A percentile compares a stretch with the other conserved stretches of the same genome.
Evolutionary conservation across 1,140 invertebrate species (phyloP).

Genomic region (Vanessa atalanta): DNA sequence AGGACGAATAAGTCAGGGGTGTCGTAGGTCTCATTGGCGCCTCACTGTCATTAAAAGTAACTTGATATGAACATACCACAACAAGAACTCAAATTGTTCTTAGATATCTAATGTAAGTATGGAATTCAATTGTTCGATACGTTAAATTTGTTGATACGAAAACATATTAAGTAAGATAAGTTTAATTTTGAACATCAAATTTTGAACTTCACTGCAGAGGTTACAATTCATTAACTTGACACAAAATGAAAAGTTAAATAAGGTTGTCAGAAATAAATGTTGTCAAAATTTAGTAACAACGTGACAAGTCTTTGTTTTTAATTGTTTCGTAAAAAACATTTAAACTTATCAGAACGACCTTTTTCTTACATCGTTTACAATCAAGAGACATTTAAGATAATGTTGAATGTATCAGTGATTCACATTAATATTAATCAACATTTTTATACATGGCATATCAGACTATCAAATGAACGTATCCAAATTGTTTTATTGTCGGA

Average conservation of each 20-base stretch:
- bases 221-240: too few relatives aligned
- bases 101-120: too few relatives aligned
- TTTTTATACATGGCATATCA: constrained; percentile 18
- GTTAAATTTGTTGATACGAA: too few relatives aligned
- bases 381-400: neutral
- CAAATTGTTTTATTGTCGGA: constrained; percentile 71
- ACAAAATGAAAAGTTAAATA: too few relatives aligned
- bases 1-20: constrained; percentile 2
- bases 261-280: too few relatives aligned
- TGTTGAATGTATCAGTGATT: neutral
- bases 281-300: too few relatives aligned
- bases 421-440: constrained; percentile 23
- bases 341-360: neutral
- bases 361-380: neutral
- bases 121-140: too few relatives aligned
- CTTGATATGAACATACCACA: neutral
- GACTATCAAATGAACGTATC: constrained; percentile 43
- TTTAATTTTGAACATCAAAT: too few relatives aligned
- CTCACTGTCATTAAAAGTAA: constrained; percentile 8
- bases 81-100: neutral
- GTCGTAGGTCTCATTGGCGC: constrained; percentile 7
- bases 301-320: too few relatives aligned
- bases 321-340: neutral
- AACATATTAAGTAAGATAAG: too few relatives aligned
- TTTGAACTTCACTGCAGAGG: too few relatives aligned